Conservation (phyloP, 2,113 vertebrate species). For the Percina caprodes region DNA sequence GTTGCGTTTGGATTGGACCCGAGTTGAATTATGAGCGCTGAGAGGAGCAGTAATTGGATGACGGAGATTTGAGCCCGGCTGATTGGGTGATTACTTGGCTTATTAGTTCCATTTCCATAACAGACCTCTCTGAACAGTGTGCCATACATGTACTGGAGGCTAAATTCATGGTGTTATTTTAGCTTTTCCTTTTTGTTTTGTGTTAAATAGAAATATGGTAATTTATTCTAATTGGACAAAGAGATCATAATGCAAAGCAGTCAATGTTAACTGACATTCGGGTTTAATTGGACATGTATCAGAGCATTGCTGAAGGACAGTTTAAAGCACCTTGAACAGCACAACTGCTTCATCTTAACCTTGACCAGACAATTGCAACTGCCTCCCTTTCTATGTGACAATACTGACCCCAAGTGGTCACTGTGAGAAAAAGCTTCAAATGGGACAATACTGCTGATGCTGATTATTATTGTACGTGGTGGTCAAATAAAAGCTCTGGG, state of each 20-base stretch:
- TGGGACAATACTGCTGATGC: background rate
- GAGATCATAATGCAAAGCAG: background rate
- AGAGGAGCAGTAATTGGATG: conserved; percentile 66
- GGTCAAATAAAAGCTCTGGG: conserved; percentile 28
- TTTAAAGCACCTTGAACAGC: conserved; percentile 41
- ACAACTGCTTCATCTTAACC: conserved; percentile 64
- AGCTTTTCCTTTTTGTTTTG: background rate
- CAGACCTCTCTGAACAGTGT: conserved; percentile 25
- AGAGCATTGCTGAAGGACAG: conserved; percentile 25
- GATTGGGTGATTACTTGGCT: conserved; percentile 73
- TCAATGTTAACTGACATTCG: background rate
- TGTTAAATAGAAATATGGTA: background rate
- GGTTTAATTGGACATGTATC: background rate
- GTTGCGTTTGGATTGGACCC: conserved; percentile 68
- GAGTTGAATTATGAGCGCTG: conserved; percentile 64
- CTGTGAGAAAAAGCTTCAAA: conserved; percentile 24
- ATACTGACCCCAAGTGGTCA: conserved; percentile 65
- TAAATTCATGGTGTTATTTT: background rate
- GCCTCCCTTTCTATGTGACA: conserved; percentile 35
- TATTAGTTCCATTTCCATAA: conserved; percentile 64
- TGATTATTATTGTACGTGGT: conserved; percentile 2
- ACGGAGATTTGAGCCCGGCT: conserved; percentile 40
- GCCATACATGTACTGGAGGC: conserved; percentile 1
- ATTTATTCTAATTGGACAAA: conserved; percentile 1
- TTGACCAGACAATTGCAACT: conserved; percentile 52